Evolutionary conservation across 2,113 vertebrate genomes (phyloP), one percentile per base, ranked within the genome.

Genomic region (Blennius ocellaris): DNA sequence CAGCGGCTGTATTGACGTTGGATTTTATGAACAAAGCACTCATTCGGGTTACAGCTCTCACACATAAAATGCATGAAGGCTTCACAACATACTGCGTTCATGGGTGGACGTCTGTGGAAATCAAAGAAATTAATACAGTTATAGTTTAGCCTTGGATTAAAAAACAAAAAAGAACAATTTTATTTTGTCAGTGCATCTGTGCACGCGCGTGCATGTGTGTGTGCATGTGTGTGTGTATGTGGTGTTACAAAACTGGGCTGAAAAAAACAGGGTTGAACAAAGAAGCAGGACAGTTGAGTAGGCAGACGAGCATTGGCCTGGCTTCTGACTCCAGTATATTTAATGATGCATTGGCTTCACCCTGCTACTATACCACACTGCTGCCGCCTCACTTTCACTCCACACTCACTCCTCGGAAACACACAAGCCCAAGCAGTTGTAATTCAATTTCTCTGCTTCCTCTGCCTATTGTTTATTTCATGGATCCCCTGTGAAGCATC

Each of bases 401-500:
- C 66, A 36, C 80, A 84, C 64, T 30, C 78, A 69, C 71, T 53
- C 59, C 67, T 78, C 79, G 41, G 53, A 83, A 80, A 82, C 90
- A 90, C 86, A 90, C 91, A 89, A 90, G 89, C 89, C 67, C 48
- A 84, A 90, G 90, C 92, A 88, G 92, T 94, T 95, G 92, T 94
- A 96, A 96, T 96, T 96, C 96, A 94, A 92, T 96, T 95, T 95
- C 91, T 78, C 79, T 65, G 61, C 81, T 82, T 82, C 88, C 73
- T 88, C 93, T 93, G 95, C 94, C 95, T 96, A 95, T 96, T 97
- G 96, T 97, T 97, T 96, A 95, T 96, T 96, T 96, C 95, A 95
- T 94, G 45, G 95, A 95, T 97, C 96, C 96, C 95, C 95, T 94
- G 95, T 95, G 95, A 97, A 96, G 95, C 96, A 95, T 97, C 96